Evolutionary conservation across 2,797 vertebrate species (phyloP).

Genomic region (Chrysocyon brachyurus): DNA sequence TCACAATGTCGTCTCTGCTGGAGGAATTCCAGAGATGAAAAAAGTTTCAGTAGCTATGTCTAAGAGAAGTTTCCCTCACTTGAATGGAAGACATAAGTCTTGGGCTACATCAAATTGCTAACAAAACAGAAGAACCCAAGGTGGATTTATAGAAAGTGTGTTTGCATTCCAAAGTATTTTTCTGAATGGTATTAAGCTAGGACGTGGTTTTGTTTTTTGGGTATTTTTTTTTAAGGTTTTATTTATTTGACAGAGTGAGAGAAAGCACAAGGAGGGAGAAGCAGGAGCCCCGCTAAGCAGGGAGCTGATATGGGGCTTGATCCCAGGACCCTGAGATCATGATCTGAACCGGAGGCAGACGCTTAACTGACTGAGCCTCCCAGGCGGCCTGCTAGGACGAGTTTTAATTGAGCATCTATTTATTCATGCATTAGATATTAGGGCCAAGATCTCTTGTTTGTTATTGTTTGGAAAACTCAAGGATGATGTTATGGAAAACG

Average conservation of each 20-base stretch:
- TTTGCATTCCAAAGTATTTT: constrained; percentile 18
- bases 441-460: background rate
- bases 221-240: too few relatives aligned
- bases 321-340: too few relatives aligned
- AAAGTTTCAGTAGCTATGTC: background rate
- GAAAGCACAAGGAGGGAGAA: too few relatives aligned
- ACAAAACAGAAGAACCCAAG: background rate
- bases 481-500: background rate
- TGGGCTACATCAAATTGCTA: background rate
- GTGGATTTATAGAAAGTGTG: background rate
- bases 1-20: background rate
- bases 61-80: background rate
- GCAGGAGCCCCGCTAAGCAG: too few relatives aligned
- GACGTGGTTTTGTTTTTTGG: background rate
- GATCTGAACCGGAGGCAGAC: too few relatives aligned
- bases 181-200: background rate
- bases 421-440: constrained; percentile 25
- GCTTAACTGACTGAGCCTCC: too few relatives aligned
- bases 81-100: background rate
- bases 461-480: constrained; percentile 15
- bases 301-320: too few relatives aligned
- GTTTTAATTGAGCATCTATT: background rate
- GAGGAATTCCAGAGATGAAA: background rate
- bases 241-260: too few relatives aligned
- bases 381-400: background rate